Conservation (phyloP, 2,888 invertebrate genomes). For the Lacanobia oleracea region DNA sequence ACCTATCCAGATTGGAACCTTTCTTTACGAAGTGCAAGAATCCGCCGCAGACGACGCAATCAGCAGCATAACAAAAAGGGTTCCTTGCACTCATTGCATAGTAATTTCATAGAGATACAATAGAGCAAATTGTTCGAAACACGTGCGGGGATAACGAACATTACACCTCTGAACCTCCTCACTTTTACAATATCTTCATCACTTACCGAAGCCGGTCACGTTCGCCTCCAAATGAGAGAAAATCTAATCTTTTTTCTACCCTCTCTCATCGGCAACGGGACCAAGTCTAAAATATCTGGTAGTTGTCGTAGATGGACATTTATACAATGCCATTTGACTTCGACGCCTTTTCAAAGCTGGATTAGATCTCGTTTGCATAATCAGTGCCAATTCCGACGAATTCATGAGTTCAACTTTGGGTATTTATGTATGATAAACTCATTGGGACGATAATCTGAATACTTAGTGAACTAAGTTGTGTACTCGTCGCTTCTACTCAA, state of each 20-base stretch:
- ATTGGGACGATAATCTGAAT: conserved; percentile 56
- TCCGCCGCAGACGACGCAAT: background rate
- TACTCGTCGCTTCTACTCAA: conserved; percentile 49
- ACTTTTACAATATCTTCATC: conserved; percentile 80
- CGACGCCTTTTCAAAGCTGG: conserved; percentile 76
- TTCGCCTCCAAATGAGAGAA: conserved; percentile 83
- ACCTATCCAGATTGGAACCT: background rate
- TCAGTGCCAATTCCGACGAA: conserved; percentile 71
- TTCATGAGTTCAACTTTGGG: conserved; percentile 69
- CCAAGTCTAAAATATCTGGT: conserved; percentile 77
- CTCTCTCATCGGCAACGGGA: conserved; percentile 75
- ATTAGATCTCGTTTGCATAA: conserved; percentile 84
- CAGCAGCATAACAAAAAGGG: conserved; percentile 2
- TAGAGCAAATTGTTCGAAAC: conserved; percentile 79
- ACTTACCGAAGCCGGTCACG: conserved; percentile 82
- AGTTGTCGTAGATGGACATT: conserved; percentile 70
- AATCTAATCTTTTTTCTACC: conserved; percentile 85
- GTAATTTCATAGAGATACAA: conserved; percentile 71
- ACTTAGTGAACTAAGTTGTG: conserved; percentile 40
- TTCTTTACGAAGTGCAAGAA: background rate
- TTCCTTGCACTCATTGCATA: conserved; percentile 51
- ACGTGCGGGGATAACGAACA: conserved; percentile 82
- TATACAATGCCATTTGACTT: conserved; percentile 79
- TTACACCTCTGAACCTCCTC: conserved; percentile 76
- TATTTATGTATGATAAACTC: conserved; percentile 51